phyloP scores from a whole-genome alignment of 2,888 invertebrate genomes.

The Dorcus parallelipipedus region DNA sequence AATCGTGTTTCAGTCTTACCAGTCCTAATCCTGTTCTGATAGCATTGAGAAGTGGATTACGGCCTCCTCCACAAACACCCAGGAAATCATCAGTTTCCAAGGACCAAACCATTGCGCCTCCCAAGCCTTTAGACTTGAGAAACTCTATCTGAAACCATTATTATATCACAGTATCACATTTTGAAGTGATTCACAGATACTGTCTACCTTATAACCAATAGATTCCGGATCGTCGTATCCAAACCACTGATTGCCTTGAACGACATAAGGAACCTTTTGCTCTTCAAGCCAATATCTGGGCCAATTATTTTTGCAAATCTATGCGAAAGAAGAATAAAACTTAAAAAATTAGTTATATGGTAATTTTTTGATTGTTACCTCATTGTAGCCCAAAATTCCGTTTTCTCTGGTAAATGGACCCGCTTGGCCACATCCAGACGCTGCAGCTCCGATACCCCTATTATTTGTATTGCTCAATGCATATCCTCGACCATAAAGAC shows the following conservation, averaged over 20 bases:
- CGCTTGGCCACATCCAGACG: constrained; percentile 56
- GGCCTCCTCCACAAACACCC: constrained; percentile 56
- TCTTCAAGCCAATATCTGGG: constrained; percentile 36
- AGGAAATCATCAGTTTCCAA: constrained; percentile 75
- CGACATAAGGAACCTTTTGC: constrained; percentile 48
- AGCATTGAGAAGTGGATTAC: constrained; percentile 59
- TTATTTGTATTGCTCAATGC: constrained; percentile 34
- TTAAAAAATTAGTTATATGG: constrained; percentile 28
- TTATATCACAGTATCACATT: constrained; percentile 56
- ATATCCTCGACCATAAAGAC: constrained; percentile 65
- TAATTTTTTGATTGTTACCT: constrained; percentile 47
- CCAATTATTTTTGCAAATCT: constrained; percentile 27
- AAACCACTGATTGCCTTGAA: constrained; percentile 40
- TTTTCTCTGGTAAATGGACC: constrained; percentile 62
- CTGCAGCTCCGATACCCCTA: constrained; percentile 55
- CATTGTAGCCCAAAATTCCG: constrained; percentile 71
- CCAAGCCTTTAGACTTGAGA: constrained; percentile 38
- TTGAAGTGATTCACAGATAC: not conserved
- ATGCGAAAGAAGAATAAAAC: constrained; percentile 30
- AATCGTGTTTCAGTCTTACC: too few relatives aligned
- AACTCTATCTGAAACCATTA: constrained; percentile 43
- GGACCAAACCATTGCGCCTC: constrained; percentile 75
- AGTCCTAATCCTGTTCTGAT: constrained; percentile 37
- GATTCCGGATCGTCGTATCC: constrained; percentile 45
- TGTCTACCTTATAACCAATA: constrained; percentile 38